These are phyloP conservation scores for Diploscapter pachys DNA, from an alignment of 1,140 invertebrate genomes.

Conservation along the genomic window DNA sequence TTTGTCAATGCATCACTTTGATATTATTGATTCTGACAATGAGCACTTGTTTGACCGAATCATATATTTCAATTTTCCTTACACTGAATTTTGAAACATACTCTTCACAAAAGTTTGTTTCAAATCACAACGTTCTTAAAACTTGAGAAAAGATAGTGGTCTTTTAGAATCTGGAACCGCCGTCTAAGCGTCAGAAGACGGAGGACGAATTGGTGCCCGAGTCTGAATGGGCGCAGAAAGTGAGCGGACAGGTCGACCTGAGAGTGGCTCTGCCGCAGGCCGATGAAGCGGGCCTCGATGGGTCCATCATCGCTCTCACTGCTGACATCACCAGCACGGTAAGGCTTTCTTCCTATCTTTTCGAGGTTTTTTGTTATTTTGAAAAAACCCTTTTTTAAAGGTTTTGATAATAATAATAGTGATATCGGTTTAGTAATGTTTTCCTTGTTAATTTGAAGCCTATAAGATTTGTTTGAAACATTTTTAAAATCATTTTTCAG, in stretches of 20 bases:
- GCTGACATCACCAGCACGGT: constrained; percentile 75
- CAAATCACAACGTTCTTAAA: too few relatives aligned
- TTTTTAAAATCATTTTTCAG: constrained; percentile 46
- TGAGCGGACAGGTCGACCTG: constrained; percentile 61
- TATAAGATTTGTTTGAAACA: constrained; percentile 15
- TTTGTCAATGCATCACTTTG: too few relatives aligned
- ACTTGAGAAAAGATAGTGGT: too few relatives aligned
- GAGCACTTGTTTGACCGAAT: too few relatives aligned
- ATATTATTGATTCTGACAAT: too few relatives aligned
- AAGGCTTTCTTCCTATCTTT: constrained; percentile 11
- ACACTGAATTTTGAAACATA: too few relatives aligned
- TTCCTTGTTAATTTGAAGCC: constrained; percentile 18
- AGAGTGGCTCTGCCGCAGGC: constrained; percentile 35
- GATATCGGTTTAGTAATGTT: constrained; percentile 1
- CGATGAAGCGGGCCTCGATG: constrained; percentile 91
- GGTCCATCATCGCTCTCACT: constrained; percentile 77
- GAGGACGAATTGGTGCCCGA: constrained; percentile 90
- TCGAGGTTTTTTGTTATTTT: neutral
- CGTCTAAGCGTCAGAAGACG: constrained; percentile 79
- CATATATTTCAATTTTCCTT: too few relatives aligned
- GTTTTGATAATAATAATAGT: neutral
- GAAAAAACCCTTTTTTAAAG: constrained; percentile 21
- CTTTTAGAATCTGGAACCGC: constrained; percentile 72
- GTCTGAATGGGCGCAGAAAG: constrained; percentile 72
- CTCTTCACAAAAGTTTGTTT: too few relatives aligned